phyloP scores from a whole-genome alignment of 1,140 invertebrate species.

The Drosophila kurseongensis region DNA sequence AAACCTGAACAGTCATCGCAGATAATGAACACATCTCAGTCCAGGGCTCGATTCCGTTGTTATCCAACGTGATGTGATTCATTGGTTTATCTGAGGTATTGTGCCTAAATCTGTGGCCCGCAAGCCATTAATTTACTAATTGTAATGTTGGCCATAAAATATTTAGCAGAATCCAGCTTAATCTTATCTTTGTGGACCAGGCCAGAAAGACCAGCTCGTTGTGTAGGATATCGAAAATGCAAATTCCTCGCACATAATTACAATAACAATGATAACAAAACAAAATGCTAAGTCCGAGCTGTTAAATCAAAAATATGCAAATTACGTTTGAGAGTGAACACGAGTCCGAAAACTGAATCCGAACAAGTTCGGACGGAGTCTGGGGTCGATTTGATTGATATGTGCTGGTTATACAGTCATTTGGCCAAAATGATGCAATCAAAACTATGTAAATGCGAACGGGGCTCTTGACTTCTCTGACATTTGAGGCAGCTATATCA shows the following conservation, averaged over 20 bases:
- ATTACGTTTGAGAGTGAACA: slow-evolving; percentile 53
- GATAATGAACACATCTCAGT: slow-evolving; percentile 65
- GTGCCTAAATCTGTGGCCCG: slow-evolving; percentile 46
- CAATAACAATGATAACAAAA: slow-evolving; percentile 64
- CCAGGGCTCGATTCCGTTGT: slow-evolving; percentile 28
- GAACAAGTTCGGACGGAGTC: slow-evolving; percentile 19
- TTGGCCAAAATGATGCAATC: slow-evolving; percentile 80
- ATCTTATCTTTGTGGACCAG: slow-evolving; percentile 55
- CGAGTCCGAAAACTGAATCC: slow-evolving; percentile 41
- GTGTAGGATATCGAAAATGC: slow-evolving; percentile 69
- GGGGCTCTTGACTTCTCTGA: slow-evolving; percentile 44
- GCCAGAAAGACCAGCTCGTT: slow-evolving; percentile 23
- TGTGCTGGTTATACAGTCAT: slow-evolving; percentile 81
- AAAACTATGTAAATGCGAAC: slow-evolving; percentile 78
- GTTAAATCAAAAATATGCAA: slow-evolving; percentile 83
- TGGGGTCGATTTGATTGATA: slow-evolving; percentile 72
- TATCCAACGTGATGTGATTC: slow-evolving; percentile 53
- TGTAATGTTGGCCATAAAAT: slow-evolving; percentile 55
- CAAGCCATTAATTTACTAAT: slow-evolving; percentile 62
- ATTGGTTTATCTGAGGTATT: slow-evolving; percentile 55
- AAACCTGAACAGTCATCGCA: slow-evolving; percentile 70
- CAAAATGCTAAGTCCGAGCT: slow-evolving; percentile 65
- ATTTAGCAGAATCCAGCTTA: slow-evolving; percentile 39
- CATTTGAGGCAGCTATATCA: slow-evolving; percentile 52
- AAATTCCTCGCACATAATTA: slow-evolving; percentile 71